These are phyloP conservation scores for Lasiommata megera DNA, from an alignment of 2,888 invertebrate genomes.

Conservation along the genomic window DNA sequence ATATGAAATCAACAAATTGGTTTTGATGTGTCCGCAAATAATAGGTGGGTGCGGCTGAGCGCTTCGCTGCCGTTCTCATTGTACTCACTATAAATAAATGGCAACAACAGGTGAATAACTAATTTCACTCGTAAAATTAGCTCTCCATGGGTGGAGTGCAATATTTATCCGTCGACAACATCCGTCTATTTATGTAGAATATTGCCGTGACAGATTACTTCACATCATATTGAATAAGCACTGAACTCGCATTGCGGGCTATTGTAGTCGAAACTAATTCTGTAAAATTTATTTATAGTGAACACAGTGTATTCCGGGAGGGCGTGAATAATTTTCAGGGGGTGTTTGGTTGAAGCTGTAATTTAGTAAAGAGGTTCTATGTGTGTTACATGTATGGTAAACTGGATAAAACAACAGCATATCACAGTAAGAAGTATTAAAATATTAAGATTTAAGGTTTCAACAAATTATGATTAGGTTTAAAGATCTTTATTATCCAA, in stretches of 20 bases:
- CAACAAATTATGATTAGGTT: no score
- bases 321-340: not conserved
- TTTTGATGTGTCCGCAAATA: slow-evolving; percentile 66
- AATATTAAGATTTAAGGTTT: no score
- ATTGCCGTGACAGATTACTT: slow-evolving; percentile 54
- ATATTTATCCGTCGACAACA: slow-evolving; percentile 72
- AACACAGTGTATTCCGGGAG: not conserved
- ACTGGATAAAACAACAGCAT: no score
- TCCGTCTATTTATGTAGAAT: slow-evolving; percentile 64
- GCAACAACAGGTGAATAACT: slow-evolving; percentile 81
- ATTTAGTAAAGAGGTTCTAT: no score
- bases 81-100: slow-evolving; percentile 75
- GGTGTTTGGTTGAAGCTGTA: no score
- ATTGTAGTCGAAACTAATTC: slow-evolving; percentile 30
- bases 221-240: slow-evolving; percentile 41
- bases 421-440: no score
- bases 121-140: slow-evolving; percentile 80
- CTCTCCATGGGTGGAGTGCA: slow-evolving; percentile 76
- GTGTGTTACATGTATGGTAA: no score
- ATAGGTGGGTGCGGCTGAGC: slow-evolving; percentile 66
- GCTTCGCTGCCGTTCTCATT: slow-evolving; percentile 64
- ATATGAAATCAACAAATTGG: slow-evolving; percentile 52
- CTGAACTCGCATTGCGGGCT: slow-evolving; percentile 17
- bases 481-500: no score
- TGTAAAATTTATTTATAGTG: slow-evolving; percentile 22